A percentile compares a stretch with the other conserved stretches of the same genome.
These are phyloP conservation scores for Aspidiotus rigidus DNA, from an alignment of 2,888 invertebrate species.

Conservation along the genomic window DNA sequence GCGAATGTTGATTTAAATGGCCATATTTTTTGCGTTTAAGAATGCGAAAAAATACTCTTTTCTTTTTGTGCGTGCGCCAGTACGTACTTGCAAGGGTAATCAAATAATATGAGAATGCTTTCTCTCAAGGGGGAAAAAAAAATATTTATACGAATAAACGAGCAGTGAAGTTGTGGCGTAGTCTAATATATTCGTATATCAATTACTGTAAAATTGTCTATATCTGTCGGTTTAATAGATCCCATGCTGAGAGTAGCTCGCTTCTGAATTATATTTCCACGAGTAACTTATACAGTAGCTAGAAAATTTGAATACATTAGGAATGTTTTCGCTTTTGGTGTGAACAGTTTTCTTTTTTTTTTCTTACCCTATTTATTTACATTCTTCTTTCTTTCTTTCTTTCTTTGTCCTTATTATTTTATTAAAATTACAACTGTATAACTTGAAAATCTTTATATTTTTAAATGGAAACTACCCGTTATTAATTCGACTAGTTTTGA, in stretches of 20 bases:
- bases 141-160: conserved; percentile 5
- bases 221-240: conserved; percentile 31
- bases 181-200: conserved; percentile 31
- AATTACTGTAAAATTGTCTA: conserved; percentile 33
- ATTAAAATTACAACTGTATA: too few species aligned
- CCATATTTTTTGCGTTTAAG: too few species aligned
- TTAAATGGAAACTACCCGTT: too few species aligned
- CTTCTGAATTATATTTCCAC: conserved; percentile 27
- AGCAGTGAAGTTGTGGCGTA: conserved; percentile 25
- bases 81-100: neutral
- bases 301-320: neutral
- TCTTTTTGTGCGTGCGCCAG: neutral
- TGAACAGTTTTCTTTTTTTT: neutral
- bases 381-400: too few species aligned
- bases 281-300: conserved; percentile 16
- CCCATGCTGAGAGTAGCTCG: conserved; percentile 27
- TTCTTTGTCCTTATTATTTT: too few species aligned
- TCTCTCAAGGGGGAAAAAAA: neutral
- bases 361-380: too few species aligned
- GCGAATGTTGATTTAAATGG: too few species aligned
- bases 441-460: too few species aligned
- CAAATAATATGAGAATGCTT: neutral
- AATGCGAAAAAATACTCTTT: neutral
- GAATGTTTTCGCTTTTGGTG: neutral
- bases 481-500: too few species aligned